A percentile compares a stretch with the other conserved stretches of the same genome.
Evolutionary conservation across 2,113 vertebrate genomes (phyloP).

Genomic region (Chitala chitala): DNA sequence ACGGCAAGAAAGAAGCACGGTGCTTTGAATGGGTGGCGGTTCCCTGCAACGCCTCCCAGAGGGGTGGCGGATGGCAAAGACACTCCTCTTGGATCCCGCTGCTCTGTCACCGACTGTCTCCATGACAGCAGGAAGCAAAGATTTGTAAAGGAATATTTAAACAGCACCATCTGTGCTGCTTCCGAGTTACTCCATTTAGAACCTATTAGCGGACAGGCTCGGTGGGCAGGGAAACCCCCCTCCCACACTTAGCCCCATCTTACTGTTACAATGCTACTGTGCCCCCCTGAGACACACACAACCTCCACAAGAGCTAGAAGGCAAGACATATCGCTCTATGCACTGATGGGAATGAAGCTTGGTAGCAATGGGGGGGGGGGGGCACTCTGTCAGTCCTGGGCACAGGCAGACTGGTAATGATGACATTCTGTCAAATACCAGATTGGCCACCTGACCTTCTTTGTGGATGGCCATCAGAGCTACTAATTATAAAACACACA

Average conservation of each 20-base stretch:
- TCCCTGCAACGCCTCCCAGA: no score
- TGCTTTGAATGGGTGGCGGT: no score
- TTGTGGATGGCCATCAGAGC: no score
- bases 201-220: conserved; percentile 15
- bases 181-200: conserved; percentile 18
- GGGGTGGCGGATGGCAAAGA: conserved; percentile 7
- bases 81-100: neutral
- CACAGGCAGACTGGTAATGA: neutral
- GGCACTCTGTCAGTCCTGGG: neutral
- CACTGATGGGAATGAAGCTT: no score
- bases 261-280: neutral
- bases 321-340: no score
- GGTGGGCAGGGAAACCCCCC: neutral
- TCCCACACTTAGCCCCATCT: neutral
- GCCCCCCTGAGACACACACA: neutral
- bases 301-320: no score
- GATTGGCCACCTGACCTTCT: no score
- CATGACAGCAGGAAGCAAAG: neutral
- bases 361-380: no score
- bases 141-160: conserved; percentile 23
- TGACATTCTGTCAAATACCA: no score
- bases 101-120: conserved; percentile 6
- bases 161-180: conserved; percentile 19
- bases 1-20: neutral
- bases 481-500: no score